phyloP scores from a whole-genome alignment of 2,888 invertebrate species.

The Andrena chrysosceles region DNA sequence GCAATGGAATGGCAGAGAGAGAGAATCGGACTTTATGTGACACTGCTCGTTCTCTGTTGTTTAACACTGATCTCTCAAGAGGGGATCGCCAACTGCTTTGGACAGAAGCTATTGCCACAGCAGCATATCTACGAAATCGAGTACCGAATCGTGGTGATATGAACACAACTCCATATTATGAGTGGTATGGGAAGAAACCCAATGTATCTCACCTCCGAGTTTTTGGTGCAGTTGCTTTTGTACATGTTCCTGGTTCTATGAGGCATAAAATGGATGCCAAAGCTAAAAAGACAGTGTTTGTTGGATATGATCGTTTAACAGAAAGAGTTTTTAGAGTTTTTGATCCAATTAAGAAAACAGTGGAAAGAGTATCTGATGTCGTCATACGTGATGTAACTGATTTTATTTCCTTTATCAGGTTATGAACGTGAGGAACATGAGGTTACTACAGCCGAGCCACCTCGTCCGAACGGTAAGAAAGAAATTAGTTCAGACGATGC shows the following conservation, averaged over 20 bases:
- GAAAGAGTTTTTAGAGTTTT: slow-evolving; percentile 21
- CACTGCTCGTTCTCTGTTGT: slow-evolving; percentile 70
- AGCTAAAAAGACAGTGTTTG: slow-evolving; percentile 2
- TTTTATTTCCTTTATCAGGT: slow-evolving; percentile 17
- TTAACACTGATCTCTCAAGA: slow-evolving; percentile 65
- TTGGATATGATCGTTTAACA: slow-evolving; percentile 21
- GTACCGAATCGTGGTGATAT: slow-evolving; percentile 36
- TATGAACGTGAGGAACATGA: background rate
- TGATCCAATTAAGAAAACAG: background rate
- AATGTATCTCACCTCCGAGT: too few relatives aligned
- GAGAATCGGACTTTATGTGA: slow-evolving; percentile 70
- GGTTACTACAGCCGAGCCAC: background rate
- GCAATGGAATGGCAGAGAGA: slow-evolving; percentile 78
- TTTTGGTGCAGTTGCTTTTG: too few relatives aligned
- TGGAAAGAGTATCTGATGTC: slow-evolving; percentile 27
- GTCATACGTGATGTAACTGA: background rate
- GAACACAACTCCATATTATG: slow-evolving; percentile 68
- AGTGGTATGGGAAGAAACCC: slow-evolving; percentile 12
- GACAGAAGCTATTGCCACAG: slow-evolving; percentile 34
- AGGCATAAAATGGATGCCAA: too few relatives aligned
- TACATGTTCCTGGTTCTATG: too few relatives aligned
- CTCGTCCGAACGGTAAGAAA: too few relatives aligned
- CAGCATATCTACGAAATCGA: slow-evolving; percentile 41
- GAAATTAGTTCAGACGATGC: too few relatives aligned
- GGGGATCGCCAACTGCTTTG: slow-evolving; percentile 39